These are phyloP conservation scores for Diadegma fenestrale DNA, from an alignment of 2,888 invertebrate genomes.

Conservation along the genomic window DNA sequence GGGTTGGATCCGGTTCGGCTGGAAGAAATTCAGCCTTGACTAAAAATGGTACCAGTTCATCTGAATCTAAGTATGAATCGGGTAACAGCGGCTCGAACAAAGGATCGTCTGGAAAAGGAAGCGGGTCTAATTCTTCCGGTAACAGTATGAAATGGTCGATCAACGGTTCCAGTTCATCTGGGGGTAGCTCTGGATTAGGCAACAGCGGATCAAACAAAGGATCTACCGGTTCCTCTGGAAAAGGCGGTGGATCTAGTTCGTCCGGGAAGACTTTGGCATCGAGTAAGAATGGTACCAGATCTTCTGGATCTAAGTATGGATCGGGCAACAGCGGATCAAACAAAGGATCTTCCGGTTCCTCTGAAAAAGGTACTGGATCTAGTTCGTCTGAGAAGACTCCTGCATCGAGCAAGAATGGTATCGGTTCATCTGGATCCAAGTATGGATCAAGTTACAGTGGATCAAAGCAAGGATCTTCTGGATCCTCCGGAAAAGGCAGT, in stretches of 20 bases:
- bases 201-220: background rate
- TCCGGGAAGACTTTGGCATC: background rate
- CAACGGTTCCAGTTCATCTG: too few relatives aligned
- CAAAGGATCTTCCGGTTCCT: background rate
- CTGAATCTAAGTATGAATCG: too few relatives aligned
- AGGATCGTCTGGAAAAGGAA: too few relatives aligned
- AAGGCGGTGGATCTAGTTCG: background rate
- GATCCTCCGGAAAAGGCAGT: background rate
- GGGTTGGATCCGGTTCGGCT: background rate
- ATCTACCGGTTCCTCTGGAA: background rate
- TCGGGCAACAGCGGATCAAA: background rate
- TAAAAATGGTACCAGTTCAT: too few relatives aligned
- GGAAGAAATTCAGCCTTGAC: background rate
- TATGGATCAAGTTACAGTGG: background rate
- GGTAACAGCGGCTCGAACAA: too few relatives aligned
- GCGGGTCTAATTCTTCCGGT: too few relatives aligned
- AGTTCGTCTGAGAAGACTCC: background rate
- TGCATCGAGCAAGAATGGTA: background rate
- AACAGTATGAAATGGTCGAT: too few relatives aligned
- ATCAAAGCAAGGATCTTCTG: background rate
- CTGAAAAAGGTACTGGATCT: background rate
- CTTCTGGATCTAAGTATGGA: too few relatives aligned
- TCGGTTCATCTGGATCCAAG: constrained; percentile 21
- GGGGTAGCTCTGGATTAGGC: too few relatives aligned
- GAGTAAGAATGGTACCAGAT: too few relatives aligned